phyloP scores from a whole-genome alignment of 2,797 vertebrate genomes.

The Tauraco hartlaubi region DNA sequence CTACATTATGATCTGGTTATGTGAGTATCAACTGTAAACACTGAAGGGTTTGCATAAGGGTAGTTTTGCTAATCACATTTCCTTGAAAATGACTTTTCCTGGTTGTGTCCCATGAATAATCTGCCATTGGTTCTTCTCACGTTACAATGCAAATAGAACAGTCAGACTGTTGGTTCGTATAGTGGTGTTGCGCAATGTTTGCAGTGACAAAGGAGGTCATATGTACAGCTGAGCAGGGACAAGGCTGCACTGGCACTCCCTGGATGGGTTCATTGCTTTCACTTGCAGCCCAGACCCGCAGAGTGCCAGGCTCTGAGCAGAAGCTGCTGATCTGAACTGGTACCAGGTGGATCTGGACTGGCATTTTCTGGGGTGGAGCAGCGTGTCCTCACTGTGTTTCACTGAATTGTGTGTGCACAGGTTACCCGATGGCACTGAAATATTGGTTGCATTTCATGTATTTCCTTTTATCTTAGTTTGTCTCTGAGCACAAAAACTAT shows the following conservation, averaged over 20 bases:
- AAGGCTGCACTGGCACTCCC: background rate
- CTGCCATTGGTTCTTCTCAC: background rate
- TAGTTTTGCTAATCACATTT: background rate
- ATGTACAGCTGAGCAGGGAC: background rate
- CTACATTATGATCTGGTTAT: background rate
- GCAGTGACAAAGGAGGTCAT: background rate
- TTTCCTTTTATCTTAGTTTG: background rate
- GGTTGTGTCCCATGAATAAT: background rate
- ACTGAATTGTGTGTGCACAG: background rate
- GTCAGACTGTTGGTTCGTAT: fast-evolving
- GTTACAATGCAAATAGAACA: background rate
- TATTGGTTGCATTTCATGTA: background rate
- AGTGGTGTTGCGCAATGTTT: fast-evolving
- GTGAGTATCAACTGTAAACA: constrained; percentile 6
- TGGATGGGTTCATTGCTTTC: background rate
- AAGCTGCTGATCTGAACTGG: background rate
- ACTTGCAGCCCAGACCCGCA: background rate
- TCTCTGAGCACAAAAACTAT: background rate
- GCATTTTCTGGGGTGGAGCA: background rate
- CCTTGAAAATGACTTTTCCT: background rate
- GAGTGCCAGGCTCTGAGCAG: background rate
- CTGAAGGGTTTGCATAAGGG: background rate
- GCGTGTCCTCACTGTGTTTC: background rate
- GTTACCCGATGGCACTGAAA: background rate
- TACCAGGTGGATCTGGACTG: background rate